Conservation (phyloP, 2,888 invertebrate species). For the Trichogramma evanescens region DNA sequence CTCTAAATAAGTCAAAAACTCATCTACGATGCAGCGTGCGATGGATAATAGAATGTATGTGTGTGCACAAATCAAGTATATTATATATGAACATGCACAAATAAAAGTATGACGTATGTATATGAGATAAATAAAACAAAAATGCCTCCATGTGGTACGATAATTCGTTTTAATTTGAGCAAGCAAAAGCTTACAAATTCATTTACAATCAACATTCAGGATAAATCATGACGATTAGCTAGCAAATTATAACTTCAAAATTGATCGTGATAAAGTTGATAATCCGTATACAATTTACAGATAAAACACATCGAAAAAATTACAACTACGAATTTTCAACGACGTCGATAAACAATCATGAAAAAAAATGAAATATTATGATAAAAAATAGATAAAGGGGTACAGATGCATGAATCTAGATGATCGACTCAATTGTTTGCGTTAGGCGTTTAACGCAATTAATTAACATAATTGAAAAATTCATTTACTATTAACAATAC, state of each 20-base stretch:
- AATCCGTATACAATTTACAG: too few species aligned
- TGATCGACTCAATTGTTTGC: not conserved
- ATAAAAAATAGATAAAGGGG: too few species aligned
- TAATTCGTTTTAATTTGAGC: slow-evolving; percentile 15
- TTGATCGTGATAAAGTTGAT: too few species aligned
- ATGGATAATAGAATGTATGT: slow-evolving; percentile 1
- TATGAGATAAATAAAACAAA: not conserved
- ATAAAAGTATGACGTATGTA: not conserved
- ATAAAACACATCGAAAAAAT: too few species aligned
- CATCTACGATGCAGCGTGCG: not conserved
- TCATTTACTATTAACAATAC: slow-evolving; percentile 5
- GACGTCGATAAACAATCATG: too few species aligned
- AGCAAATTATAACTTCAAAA: not conserved
- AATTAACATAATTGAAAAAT: slow-evolving; percentile 4
- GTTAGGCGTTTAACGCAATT: not conserved
- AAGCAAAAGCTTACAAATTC: slow-evolving; percentile 12
- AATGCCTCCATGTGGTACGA: not conserved
- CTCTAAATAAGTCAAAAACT: not conserved
- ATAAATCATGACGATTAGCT: not conserved
- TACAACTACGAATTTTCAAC: too few species aligned
- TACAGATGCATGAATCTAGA: not conserved
- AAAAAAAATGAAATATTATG: too few species aligned
- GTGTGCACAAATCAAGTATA: not conserved
- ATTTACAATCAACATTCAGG: not conserved
- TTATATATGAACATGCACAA: not conserved